Evolutionary conservation across 2,113 vertebrate species (phyloP), one percentile per base, ranked within the genome.

Genomic region (Poecilia latipinna): DNA sequence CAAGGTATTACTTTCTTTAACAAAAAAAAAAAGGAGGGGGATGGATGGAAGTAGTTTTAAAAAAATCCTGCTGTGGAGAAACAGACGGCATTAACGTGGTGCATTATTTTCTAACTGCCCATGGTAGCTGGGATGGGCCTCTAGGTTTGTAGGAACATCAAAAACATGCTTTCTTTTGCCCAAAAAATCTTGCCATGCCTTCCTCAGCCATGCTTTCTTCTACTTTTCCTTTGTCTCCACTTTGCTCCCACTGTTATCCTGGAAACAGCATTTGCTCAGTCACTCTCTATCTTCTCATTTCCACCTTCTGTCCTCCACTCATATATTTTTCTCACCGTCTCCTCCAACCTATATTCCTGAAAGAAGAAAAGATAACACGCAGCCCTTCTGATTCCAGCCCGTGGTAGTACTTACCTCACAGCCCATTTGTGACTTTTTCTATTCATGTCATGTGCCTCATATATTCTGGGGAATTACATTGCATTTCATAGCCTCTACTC

Each of bases 171-270:
- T 82, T 78, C 88, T 83, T 64, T 68, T 42, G 68, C 77, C 63
- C 48, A 79, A 63, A n/a, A 42, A 28, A 1, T 72, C 66, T 65
- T 79, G 85, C 78, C 86, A 86, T 88, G 8, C 10, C 35, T 91
- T 89, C 85, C 85, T 84, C 87, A 76, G 75, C 86, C 87, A 72
- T 72, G 79, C 80, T 81, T 77, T 76, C 74, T 72, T 68, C 44
- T 84, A 11, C 72, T 75, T 75, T 80, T 84, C 68, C 61, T 71
- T 37, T 71, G 63, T 78, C 64, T 76, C 75, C 13, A 51, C 81
- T 79, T 80, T 70, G 73, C 82, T 78, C 76, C 82, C 82, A 80
- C 82, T 88, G 87, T 88, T 84, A 86, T 88, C 84, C 78, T 75
- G 75, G 84, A 88, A 84, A 75, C 76, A 75, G 60, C 75, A 74